Conservation (phyloP, 2,113 vertebrate genomes). For the Phocoena sinus region DNA sequence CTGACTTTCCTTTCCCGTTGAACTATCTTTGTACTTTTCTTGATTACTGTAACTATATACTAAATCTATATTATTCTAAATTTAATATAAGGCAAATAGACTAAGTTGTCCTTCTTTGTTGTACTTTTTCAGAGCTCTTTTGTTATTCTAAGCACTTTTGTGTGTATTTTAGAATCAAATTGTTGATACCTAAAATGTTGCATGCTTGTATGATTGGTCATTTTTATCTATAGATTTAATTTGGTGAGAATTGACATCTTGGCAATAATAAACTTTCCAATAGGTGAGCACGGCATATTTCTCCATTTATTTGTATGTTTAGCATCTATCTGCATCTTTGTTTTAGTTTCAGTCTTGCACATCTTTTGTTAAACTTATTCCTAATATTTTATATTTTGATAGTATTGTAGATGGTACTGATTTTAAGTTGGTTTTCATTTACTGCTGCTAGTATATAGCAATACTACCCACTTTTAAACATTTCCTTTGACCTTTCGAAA, state of each 20-base stretch:
- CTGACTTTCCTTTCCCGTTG: not conserved
- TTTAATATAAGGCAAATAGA: not conserved
- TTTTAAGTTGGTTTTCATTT: not conserved
- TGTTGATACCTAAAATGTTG: not conserved
- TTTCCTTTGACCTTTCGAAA: not conserved
- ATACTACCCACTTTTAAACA: not conserved
- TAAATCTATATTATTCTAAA: not conserved
- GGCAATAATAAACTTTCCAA: not conserved
- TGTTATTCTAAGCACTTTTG: not conserved
- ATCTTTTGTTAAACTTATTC: not conserved
- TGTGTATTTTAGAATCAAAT: not conserved
- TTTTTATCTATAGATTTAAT: not conserved
- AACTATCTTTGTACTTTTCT: not conserved
- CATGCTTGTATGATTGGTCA: not conserved
- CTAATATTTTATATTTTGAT: not conserved
- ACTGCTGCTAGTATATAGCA: not conserved
- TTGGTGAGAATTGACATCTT: not conserved
- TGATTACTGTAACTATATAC: not conserved
- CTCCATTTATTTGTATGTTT: not conserved
- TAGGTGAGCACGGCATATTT: not conserved
- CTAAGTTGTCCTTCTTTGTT: not conserved
- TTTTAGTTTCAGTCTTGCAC: not conserved
- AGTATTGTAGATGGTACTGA: not conserved
- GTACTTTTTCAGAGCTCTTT: not conserved
- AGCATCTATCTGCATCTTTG: not conserved